Base-by-base conservation (phyloP, 2,113 vertebrate species). In the Rousettus leschenaultii region DNA sequence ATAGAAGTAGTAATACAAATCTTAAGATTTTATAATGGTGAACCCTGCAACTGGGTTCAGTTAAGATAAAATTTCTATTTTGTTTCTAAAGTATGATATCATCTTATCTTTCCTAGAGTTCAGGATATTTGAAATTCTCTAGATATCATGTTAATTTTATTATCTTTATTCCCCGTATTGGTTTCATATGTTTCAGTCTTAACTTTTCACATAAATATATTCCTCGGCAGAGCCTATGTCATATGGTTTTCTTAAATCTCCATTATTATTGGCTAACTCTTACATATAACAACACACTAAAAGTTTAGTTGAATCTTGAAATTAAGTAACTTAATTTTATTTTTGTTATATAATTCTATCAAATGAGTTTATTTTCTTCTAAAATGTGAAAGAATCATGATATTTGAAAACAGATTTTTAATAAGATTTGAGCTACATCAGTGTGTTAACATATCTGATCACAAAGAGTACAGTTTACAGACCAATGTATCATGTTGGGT, bases 31-130 rank as follows among this genome's bases (percentile, higher is more conserved):
- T 94, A 28, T 83, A 12, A 55, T 74, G 35, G 82, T 59, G 51
- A 97, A 45, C 21, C 13, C 30, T 68, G 35, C 88, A 82, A 94
- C 91, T 75, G 91, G 85, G 28, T 94, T 95, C 35, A 85, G 91
- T 96, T 96, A 92, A 86, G 94, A 91, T 95, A 97, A 92, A 71
- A 92, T 86, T 89, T 91, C 51, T 68, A 86, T 73, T 94, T 94
- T 93, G 90, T 89, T 95, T 94, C 70, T 53, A 83, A 86, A 75
- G 24, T 38, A 4, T 88, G 93, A 86, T 94, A 91, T 74, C 66
- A 91, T 95, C 91, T 95, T 90, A 78, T 93, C 93, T 96, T 90
- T 51, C 51, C 73, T 79, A 59, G 63, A 53, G 57, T 89, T 94
- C 68, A 71, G 8, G 26, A 89, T 86, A 86, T n/a, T 73, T 89